Percentiles rank a stretch among this genome's conserved stretches.
phyloP scores from a whole-genome alignment of 2,797 vertebrate genomes.

The Lophotriccus pileatus region DNA sequence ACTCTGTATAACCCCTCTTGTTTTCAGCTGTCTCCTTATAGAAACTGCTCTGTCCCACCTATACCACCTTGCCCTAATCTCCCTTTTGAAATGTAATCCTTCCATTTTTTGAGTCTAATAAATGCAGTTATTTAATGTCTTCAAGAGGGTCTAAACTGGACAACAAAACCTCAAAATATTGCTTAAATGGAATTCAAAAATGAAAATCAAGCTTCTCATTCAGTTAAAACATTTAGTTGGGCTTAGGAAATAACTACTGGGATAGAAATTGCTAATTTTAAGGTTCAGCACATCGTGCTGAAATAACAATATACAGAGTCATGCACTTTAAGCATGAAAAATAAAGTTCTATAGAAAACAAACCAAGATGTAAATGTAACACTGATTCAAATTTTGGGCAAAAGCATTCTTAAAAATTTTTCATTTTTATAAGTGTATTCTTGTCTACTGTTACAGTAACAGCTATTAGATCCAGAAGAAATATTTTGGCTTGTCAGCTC shows the following conservation, averaged over 20 bases:
- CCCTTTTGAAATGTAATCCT: background rate
- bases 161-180: background rate
- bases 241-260: background rate
- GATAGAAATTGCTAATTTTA: background rate
- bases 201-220: background rate
- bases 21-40: slow-evolving; percentile 35
- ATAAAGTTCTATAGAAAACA: background rate
- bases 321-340: background rate
- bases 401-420: background rate
- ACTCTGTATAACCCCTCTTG: slow-evolving; percentile 6
- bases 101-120: background rate
- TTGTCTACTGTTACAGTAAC: background rate
- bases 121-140: slow-evolving; percentile 23
- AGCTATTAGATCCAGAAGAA: background rate
- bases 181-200: background rate
- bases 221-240: background rate
- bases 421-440: background rate
- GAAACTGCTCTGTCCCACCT: background rate
- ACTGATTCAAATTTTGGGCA: background rate
- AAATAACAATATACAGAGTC: background rate
- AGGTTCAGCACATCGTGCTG: background rate
- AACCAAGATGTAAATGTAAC: slow-evolving; percentile 1
- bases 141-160: background rate
- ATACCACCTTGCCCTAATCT: background rate
- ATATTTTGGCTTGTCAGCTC: background rate